Percentiles rank a stretch among this genome's conserved stretches.
Conservation (phyloP, 2,113 vertebrate species). For the Dipodomys merriami region DNA sequence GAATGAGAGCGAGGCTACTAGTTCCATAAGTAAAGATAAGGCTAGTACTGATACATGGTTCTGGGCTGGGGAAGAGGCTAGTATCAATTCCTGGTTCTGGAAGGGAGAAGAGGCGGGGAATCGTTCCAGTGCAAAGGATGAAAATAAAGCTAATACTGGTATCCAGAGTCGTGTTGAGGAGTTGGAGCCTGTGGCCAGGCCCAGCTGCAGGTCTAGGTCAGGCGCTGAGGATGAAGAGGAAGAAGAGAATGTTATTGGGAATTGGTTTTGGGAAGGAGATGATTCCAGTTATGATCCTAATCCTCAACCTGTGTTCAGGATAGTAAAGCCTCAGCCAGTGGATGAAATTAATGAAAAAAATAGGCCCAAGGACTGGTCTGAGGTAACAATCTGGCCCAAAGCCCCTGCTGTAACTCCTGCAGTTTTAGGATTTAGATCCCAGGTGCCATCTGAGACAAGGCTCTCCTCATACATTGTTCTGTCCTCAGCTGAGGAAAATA, state of each 20-base stretch:
- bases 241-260: conserved; percentile 76
- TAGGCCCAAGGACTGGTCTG: conserved; percentile 77
- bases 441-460: conserved; percentile 39
- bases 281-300: conserved; percentile 76
- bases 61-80: conserved; percentile 62
- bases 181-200: not conserved
- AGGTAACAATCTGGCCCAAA: conserved; percentile 76
- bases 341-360: conserved; percentile 77
- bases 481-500: conserved; percentile 55
- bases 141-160: conserved; percentile 35
- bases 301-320: conserved; percentile 72
- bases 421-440: conserved; percentile 69
- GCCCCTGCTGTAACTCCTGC: conserved; percentile 72
- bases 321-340: conserved; percentile 70
- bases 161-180: conserved; percentile 3
- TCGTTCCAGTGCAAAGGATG: conserved; percentile 21
- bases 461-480: conserved; percentile 69
- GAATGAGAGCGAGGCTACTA: not conserved
- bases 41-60: conserved; percentile 49
- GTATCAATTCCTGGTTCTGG: conserved; percentile 53
- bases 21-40: conserved; percentile 50
- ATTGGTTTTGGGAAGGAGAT: conserved; percentile 81
- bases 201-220: conserved; percentile 35
- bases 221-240: conserved; percentile 64
- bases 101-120: conserved; percentile 57